Conservation (phyloP, 37 sponge, comb jelly and placozoan species). For the Hexactinellida sp. region DNA sequence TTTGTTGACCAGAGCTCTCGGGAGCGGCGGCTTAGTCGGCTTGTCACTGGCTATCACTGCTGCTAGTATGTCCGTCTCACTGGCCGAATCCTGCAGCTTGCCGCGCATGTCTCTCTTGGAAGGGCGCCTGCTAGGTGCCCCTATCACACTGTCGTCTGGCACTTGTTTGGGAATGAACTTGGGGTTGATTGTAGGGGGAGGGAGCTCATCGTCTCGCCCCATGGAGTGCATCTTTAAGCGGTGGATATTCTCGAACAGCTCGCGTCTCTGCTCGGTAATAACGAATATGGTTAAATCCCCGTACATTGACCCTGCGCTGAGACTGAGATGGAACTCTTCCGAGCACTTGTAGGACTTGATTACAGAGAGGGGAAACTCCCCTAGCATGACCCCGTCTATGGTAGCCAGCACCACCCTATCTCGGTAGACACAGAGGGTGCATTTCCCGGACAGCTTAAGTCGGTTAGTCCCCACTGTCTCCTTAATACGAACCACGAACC, state of each 20-base stretch:
- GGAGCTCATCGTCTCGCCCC: neutral
- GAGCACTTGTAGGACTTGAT: neutral
- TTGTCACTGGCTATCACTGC: neutral
- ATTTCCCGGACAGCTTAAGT: neutral
- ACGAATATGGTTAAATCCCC: neutral
- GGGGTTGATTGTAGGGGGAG: neutral
- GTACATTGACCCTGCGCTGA: neutral
- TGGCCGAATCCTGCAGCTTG: neutral
- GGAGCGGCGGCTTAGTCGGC: neutral
- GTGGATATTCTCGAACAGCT: neutral
- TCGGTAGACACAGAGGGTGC: neutral
- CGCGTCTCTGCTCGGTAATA: neutral
- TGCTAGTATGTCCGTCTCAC: slow-evolving; percentile 1
- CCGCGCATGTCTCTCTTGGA: neutral
- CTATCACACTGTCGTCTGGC: neutral
- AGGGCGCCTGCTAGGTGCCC: neutral
- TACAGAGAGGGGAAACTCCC: neutral
- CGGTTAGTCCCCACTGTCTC: slow-evolving; percentile 7
- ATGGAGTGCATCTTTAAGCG: neutral
- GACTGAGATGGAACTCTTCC: neutral
- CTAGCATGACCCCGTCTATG: neutral
- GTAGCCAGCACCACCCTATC: neutral
- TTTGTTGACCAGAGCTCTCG: neutral
- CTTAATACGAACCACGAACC: slow-evolving; percentile 6
- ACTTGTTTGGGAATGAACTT: neutral